These are phyloP conservation scores for Ptychobarbus kaznakovi DNA, from an alignment of 2,797 vertebrate species.

Conservation along the genomic window DNA sequence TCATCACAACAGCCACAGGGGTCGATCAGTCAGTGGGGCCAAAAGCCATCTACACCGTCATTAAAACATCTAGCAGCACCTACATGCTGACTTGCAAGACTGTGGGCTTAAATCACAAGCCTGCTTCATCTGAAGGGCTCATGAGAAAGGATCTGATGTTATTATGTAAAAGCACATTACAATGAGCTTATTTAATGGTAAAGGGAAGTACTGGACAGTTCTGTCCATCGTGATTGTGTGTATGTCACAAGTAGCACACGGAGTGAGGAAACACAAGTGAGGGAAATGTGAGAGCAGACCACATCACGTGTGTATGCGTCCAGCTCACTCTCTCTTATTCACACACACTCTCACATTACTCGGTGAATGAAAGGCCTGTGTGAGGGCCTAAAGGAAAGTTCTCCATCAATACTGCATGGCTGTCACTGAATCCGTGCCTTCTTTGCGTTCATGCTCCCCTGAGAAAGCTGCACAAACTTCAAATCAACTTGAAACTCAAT, in stretches of 20 bases:
- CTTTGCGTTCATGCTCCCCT: conserved; percentile 5
- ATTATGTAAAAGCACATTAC: background rate
- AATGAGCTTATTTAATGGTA: background rate
- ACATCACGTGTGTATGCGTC: background rate
- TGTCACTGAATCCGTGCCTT: conserved; percentile 53
- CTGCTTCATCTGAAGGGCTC: background rate
- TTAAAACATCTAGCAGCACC: conserved; percentile 26
- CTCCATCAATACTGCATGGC: conserved; percentile 64
- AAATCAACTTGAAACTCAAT: background rate
- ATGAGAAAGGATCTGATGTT: background rate
- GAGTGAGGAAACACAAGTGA: conserved; percentile 46
- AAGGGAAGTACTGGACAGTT: conserved; percentile 6
- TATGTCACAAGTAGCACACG: conserved; percentile 15
- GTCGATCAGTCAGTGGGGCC: conserved; percentile 15
- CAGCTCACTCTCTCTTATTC: conserved; percentile 37
- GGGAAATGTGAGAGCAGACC: conserved; percentile 36
- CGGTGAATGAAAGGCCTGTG: conserved; percentile 47
- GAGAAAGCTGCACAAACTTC: conserved; percentile 9
- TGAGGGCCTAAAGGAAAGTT: conserved; percentile 59
- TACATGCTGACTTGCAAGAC: conserved; percentile 21
- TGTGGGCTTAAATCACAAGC: conserved; percentile 16
- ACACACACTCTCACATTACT: conserved; percentile 54
- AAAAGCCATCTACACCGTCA: conserved; percentile 27
- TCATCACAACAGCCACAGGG: conserved; percentile 31
- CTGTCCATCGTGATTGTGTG: background rate